Conservation (phyloP, 2,888 invertebrate genomes). For the Chaetoderma sp. region DNA sequence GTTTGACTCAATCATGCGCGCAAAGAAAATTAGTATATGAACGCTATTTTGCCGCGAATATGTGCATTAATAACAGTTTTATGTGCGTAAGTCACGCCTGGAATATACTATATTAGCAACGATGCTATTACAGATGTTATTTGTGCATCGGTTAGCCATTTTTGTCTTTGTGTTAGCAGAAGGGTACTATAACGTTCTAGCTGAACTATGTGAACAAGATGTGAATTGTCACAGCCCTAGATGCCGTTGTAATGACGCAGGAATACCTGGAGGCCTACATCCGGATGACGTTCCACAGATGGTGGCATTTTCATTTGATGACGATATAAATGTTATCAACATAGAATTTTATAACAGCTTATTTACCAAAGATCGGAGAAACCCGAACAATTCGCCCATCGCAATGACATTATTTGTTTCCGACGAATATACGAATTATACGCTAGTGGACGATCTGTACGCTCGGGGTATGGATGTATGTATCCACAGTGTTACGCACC, state of each 20-base stretch:
- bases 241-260: neutral
- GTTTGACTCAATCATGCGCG: too few relatives aligned
- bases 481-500: constrained; percentile 6
- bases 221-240: neutral
- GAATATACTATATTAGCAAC: too few relatives aligned
- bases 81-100: too few relatives aligned
- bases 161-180: too few relatives aligned
- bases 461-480: neutral
- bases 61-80: too few relatives aligned
- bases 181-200: too few relatives aligned
- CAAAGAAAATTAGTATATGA: too few relatives aligned
- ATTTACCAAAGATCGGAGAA: constrained; percentile 31
- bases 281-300: constrained; percentile 44
- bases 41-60: too few relatives aligned
- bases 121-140: too few relatives aligned
- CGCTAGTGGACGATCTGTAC: constrained; percentile 1
- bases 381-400: constrained; percentile 5
- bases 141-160: too few relatives aligned
- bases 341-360: constrained; percentile 40
- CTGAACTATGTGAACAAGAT: neutral
- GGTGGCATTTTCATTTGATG: constrained; percentile 48
- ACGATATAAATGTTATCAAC: constrained; percentile 41
- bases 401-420: constrained; percentile 1
- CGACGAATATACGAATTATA: neutral
- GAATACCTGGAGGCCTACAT: constrained; percentile 23